These are phyloP conservation scores for Amazona guildingii DNA, from an alignment of 2,113 vertebrate species.

Conservation along the genomic window DNA sequence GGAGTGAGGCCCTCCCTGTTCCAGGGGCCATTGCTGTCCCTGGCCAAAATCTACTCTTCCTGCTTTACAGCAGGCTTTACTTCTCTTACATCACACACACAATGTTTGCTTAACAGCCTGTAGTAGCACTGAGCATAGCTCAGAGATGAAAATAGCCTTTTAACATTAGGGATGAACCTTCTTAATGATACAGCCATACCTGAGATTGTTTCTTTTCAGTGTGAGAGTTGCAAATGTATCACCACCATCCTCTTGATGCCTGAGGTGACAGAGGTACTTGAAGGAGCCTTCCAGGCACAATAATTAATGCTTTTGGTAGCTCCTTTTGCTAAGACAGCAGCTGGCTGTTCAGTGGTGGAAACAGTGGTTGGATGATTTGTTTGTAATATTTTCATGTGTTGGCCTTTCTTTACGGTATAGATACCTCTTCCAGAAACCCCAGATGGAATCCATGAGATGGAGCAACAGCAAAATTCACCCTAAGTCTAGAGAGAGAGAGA, in stretches of 20 bases:
- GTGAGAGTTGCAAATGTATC: not conserved
- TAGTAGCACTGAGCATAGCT: not conserved
- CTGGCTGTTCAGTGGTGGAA: constrained; percentile 36
- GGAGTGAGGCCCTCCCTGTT: not conserved
- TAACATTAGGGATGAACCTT: not conserved
- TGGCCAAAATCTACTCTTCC: not conserved
- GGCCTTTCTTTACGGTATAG: not conserved
- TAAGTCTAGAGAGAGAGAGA: not conserved
- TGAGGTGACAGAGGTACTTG: not conserved
- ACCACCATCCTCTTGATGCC: not conserved
- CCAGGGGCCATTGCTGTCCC: not conserved
- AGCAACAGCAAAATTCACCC: constrained; percentile 4
- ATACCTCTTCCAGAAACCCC: constrained; percentile 44
- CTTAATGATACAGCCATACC: not conserved
- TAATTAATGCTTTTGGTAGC: not conserved
- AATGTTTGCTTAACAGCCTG: not conserved
- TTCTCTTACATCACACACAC: not conserved
- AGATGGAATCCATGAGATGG: constrained; percentile 27
- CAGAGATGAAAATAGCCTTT: not conserved
- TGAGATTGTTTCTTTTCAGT: not conserved
- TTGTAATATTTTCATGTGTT: constrained; percentile 13
- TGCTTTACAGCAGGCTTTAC: not conserved
- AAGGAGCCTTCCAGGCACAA: not conserved
- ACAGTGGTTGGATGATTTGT: not conserved
- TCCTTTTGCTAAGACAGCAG: constrained; percentile 12